phyloP scores from a whole-genome alignment of 2,797 vertebrate genomes.

The Trachurus trachurus region DNA sequence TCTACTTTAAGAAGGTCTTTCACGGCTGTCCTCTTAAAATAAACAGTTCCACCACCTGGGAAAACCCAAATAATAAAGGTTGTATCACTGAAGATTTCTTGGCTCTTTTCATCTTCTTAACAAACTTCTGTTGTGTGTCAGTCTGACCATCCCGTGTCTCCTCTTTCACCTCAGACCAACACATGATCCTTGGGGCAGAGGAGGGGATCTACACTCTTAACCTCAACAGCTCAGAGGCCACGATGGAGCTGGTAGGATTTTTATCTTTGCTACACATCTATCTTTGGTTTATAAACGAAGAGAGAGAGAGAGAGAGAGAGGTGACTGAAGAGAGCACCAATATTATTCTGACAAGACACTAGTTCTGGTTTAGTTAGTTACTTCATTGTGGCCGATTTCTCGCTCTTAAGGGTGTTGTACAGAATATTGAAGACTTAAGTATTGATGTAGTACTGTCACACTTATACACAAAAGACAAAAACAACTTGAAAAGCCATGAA shows the following conservation, averaged over 20 bases:
- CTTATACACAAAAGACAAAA: not conserved
- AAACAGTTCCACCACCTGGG: constrained; percentile 89
- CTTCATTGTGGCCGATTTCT: not conserved
- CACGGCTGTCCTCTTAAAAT: constrained; percentile 91
- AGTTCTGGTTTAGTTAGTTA: not conserved
- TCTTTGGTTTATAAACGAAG: not conserved
- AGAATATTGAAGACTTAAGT: too few species aligned
- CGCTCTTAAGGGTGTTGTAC: not conserved
- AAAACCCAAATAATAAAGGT: constrained; percentile 89
- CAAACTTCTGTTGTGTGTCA: not conserved
- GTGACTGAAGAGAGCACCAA: not conserved
- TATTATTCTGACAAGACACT: too few species aligned
- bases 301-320: not conserved
- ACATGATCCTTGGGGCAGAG: constrained; percentile 91
- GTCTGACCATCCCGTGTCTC: constrained; percentile 27
- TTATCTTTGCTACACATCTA: not conserved
- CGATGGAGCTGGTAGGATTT: constrained; percentile 90
- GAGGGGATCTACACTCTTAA: constrained; percentile 94
- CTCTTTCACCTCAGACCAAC: constrained; percentile 82
- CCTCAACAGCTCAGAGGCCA: constrained; percentile 87
- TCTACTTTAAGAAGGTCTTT: constrained; percentile 91
- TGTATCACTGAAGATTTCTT: not conserved
- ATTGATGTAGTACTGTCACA: too few species aligned
- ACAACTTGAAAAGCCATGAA: not conserved
- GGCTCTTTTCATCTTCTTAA: not conserved